phyloP scores from a whole-genome alignment of 2,113 vertebrate genomes.

The Apteryx owenii region DNA sequence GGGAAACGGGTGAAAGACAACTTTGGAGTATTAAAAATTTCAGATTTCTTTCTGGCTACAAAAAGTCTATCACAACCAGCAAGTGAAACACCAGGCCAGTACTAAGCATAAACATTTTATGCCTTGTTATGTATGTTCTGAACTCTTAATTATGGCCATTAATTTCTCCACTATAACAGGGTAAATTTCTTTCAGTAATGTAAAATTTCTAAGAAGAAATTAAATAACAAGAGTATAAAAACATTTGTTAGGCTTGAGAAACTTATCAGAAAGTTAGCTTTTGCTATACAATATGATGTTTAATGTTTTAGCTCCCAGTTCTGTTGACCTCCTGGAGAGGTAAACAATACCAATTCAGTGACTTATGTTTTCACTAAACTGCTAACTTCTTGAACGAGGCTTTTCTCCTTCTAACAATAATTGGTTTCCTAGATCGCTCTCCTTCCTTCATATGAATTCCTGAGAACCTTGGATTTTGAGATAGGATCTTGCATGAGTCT shows the following conservation, averaged over 20 bases:
- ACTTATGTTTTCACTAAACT: constrained; percentile 26
- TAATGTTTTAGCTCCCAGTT: background rate
- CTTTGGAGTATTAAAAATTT: background rate
- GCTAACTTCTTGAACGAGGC: constrained; percentile 22
- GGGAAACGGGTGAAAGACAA: background rate
- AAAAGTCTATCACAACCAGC: background rate
- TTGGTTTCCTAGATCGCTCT: background rate
- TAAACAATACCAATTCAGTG: background rate
- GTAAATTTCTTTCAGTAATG: background rate
- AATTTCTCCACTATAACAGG: background rate
- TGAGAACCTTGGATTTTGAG: background rate
- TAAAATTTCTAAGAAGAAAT: background rate
- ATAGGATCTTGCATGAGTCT: background rate
- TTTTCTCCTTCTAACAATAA: constrained; percentile 35
- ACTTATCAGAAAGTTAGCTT: background rate
- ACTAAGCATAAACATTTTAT: background rate
- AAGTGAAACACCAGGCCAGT: background rate
- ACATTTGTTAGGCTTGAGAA: background rate
- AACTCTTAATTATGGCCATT: background rate
- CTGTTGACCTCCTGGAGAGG: background rate
- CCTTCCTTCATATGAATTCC: background rate
- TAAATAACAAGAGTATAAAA: background rate
- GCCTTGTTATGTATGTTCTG: background rate
- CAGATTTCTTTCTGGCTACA: background rate
- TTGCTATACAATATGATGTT: background rate